Evolutionary conservation across 2,113 vertebrate genomes (phyloP).

Genomic region (Pyrgilauda ruficollis): DNA sequence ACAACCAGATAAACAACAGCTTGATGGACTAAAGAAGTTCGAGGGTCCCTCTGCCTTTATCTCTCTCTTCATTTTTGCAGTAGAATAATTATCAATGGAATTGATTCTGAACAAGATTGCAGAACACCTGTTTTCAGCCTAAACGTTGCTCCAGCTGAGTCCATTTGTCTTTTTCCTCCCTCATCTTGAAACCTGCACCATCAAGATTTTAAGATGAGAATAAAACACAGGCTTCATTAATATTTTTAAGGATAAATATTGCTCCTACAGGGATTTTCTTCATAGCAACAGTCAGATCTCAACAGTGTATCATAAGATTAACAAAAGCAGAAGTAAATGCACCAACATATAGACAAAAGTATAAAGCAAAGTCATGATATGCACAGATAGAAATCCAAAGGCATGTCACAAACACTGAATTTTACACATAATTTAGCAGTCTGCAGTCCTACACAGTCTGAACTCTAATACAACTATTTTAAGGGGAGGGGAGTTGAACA

Average conservation of each 20-base stretch:
- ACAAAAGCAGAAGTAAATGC: background rate
- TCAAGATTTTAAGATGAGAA: background rate
- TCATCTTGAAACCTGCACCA: background rate
- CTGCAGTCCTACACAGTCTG: background rate
- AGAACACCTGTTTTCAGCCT: background rate
- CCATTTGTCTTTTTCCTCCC: background rate
- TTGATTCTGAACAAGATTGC: background rate
- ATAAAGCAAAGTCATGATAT: background rate
- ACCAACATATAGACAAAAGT: background rate
- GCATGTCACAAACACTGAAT: background rate
- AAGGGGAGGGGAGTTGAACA: background rate
- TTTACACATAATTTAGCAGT: background rate
- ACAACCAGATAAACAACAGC: background rate
- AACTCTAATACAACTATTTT: background rate
- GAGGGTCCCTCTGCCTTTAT: background rate
- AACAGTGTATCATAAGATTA: accelerated
- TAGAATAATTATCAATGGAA: background rate
- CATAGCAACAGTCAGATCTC: background rate
- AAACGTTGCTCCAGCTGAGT: background rate
- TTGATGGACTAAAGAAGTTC: background rate
- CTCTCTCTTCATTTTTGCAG: background rate
- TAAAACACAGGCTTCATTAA: background rate
- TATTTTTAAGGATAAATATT: background rate
- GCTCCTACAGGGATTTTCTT: background rate
- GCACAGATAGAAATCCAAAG: background rate